Evolutionary conservation across 2,888 invertebrate species (phyloP).

Genomic region (Scaptodrosophila latifasciaeformis): DNA sequence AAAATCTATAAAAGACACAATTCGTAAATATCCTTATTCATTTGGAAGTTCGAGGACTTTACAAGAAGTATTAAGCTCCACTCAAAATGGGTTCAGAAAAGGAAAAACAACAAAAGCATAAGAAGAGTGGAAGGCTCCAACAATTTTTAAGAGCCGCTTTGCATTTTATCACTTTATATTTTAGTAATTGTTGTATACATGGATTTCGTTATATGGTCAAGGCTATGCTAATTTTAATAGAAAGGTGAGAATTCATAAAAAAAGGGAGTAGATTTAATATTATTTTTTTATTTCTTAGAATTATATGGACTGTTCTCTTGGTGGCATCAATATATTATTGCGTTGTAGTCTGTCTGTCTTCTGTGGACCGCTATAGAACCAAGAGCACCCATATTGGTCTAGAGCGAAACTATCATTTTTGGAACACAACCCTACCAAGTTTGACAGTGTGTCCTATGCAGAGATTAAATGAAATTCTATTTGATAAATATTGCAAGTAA

Average conservation of each 20-base stretch:
- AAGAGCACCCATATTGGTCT: slow-evolving; percentile 72
- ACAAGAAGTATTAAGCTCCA: too few relatives aligned
- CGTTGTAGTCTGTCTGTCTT: slow-evolving; percentile 64
- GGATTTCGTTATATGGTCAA: slow-evolving; percentile 68
- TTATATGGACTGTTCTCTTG: slow-evolving; percentile 65
- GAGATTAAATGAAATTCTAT: slow-evolving; percentile 54
- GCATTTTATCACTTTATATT: slow-evolving; percentile 54
- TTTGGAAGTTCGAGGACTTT: too few relatives aligned
- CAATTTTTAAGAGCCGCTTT: not conserved
- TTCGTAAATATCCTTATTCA: too few relatives aligned
- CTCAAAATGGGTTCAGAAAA: too few relatives aligned
- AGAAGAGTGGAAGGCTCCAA: too few relatives aligned
- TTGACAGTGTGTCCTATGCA: slow-evolving; percentile 72
- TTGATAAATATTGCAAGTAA: slow-evolving; percentile 63
- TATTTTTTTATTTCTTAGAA: slow-evolving; percentile 31
- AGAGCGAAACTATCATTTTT: slow-evolving; percentile 72
- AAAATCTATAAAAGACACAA: too few relatives aligned
- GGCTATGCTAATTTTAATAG: slow-evolving; percentile 47
- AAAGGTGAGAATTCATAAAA: slow-evolving; percentile 45
- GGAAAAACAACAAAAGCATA: too few relatives aligned
- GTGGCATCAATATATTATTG: slow-evolving; percentile 58
- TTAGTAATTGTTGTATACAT: slow-evolving; percentile 68
- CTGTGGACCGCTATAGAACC: slow-evolving; percentile 67
- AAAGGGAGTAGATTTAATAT: not conserved
- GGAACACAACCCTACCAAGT: slow-evolving; percentile 72